Conservation (phyloP, 2,888 invertebrate genomes). For the Chymomyza caudatula region DNA sequence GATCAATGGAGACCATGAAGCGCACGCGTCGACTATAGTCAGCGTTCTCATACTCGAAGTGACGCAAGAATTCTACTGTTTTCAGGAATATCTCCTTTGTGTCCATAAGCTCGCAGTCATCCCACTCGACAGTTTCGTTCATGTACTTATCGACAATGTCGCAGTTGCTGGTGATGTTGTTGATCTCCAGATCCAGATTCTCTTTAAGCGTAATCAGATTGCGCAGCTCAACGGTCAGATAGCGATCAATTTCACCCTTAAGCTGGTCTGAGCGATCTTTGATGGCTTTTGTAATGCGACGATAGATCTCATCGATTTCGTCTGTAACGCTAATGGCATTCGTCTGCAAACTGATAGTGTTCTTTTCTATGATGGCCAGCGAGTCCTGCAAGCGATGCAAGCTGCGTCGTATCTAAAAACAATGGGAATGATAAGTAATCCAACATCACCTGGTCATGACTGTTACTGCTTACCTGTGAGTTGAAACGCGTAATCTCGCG, state of each 20-base stretch:
- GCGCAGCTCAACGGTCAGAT: slow-evolving; percentile 91
- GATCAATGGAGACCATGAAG: slow-evolving; percentile 93
- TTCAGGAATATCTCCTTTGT: slow-evolving; percentile 97
- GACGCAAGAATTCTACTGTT: slow-evolving; percentile 95
- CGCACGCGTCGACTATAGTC: slow-evolving; percentile 92
- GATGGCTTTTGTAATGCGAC: slow-evolving; percentile 90
- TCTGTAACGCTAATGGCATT: slow-evolving; percentile 94
- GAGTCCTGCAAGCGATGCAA: slow-evolving; percentile 93
- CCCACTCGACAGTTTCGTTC: slow-evolving; percentile 93
- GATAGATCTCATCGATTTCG: slow-evolving; percentile 95
- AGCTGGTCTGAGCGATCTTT: slow-evolving; percentile 93
- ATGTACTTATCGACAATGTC: slow-evolving; percentile 97
- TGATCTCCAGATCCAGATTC: slow-evolving; percentile 95
- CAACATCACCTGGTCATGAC: neutral
- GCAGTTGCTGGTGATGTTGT: slow-evolving; percentile 97
- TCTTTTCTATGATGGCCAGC: slow-evolving; percentile 90
- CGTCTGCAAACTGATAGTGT: slow-evolving; percentile 90
- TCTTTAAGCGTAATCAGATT: slow-evolving; percentile 92
- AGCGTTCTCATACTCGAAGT: slow-evolving; percentile 95
- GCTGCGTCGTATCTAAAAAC: slow-evolving; percentile 85
- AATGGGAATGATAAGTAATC: neutral
- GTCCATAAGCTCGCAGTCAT: slow-evolving; percentile 94
- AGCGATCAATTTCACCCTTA: slow-evolving; percentile 94
- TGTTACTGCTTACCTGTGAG: slow-evolving; percentile 82
- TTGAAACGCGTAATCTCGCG: slow-evolving; percentile 93